Evolutionary conservation across 2,797 vertebrate genomes (phyloP), one percentile per base, ranked within the genome.

Genomic region (Sibirionetta formosa): DNA sequence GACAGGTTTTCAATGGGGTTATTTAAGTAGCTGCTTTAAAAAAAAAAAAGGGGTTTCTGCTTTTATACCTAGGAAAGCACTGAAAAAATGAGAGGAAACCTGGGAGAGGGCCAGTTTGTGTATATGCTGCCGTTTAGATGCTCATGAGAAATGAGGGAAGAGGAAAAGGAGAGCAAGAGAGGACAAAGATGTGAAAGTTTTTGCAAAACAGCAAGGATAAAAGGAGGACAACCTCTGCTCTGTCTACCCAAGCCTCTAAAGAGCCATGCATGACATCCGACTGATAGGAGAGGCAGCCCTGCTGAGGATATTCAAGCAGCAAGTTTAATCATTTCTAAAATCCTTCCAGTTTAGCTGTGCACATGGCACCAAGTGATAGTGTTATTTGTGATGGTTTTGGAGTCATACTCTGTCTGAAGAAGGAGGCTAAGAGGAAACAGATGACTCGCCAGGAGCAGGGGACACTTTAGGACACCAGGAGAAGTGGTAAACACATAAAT

Each of bases 401-500:
- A 94, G 58, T 60, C 54, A 60, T 42, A 48, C 1, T 3, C 33
- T 1, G 1, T 38, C n/a, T 57, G 53, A 44, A 35, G 24, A 56
- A 33, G 70, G 53, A 46, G 1, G 5, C 38, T 50, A 38, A 88
- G 65, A 54, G 19, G 65, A 44, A 76, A 85, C 14, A 80, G 54
- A 82, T 60, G 81, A 88, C 46, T 93, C 0, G 5, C 44, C 56
- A 53, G 42, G 38, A 70, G 56, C 48, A 60, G 19, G 15, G 61
- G 56, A 87, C 23, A 42, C 33, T 90, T 88, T 77, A 80, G 83
- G 71, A 91, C 33, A 71, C 4, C 8, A 33, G 6, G 8, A 13
- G 57, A 93, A 91, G 46, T 31, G 56, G 53, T 72, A 91, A 94
- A 91, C 87, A 90, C 73, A 90, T 81, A 92, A 96, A 94, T 85